A percentile compares a stretch with the other conserved stretches of the same genome.
phyloP scores from a whole-genome alignment of 2,888 invertebrate species.

The Trachelus stipa region DNA sequence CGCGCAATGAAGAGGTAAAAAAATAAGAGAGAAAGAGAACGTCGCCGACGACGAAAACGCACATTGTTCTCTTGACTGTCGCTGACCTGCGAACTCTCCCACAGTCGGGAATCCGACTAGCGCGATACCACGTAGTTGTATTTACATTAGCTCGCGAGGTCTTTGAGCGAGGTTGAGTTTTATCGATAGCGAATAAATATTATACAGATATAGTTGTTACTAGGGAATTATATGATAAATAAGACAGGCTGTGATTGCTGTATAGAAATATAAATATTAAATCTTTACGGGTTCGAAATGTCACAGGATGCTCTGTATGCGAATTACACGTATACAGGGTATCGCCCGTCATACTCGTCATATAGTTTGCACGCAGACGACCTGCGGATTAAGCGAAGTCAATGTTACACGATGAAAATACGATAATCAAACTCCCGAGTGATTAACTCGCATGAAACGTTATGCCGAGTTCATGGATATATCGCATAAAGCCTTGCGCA shows the following conservation, averaged over 20 bases:
- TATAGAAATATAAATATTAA: not conserved
- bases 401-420: not conserved
- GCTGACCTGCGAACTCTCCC: conserved; percentile 64
- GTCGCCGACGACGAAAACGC: conserved; percentile 46
- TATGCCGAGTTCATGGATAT: not conserved
- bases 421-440: not conserved
- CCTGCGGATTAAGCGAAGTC: not conserved
- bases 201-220: not conserved
- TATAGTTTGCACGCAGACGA: not conserved
- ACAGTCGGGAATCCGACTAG: conserved; percentile 36
- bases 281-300: not conserved
- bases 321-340: not conserved
- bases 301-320: not conserved
- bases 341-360: not conserved
- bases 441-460: not conserved
- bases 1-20: not conserved
- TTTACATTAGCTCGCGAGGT: not conserved
- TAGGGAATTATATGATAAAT: not conserved
- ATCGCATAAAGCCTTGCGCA: not conserved
- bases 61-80: conserved; percentile 56
- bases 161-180: not conserved
- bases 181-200: not conserved
- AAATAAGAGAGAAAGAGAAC: conserved; percentile 6
- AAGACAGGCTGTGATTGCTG: not conserved
- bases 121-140: not conserved